Base-by-base conservation (phyloP, 2,888 invertebrate species). In the Idaea straminata region DNA sequence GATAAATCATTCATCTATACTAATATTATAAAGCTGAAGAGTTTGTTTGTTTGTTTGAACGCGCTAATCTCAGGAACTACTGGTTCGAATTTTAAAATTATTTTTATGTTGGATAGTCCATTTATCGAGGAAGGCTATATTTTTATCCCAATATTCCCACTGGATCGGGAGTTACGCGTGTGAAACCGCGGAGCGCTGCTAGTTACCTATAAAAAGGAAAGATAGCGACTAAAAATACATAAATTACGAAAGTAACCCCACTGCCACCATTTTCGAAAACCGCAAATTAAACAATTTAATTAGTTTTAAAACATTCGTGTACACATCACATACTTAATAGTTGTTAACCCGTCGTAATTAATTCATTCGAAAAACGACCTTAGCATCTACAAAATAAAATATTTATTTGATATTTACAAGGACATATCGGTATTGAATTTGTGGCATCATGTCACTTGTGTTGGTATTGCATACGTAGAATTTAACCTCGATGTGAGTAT, bases 211-310 rank as follows among this genome's bases (percentile, higher is more conserved):
- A 25, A 25, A 25, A 25, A 25, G 25, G 25, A 25, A 25, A 25
- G 25, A 25, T 25, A 25, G 25, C 25, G 25, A 25, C 25, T 25
- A 3, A 25, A 25, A 25, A 35, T 35, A 63, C 59, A 62, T 64
- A 65, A 66, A 68, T 69, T 70, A 64, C 69, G 38, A 64, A 65
- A 70, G 65, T 66, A 16, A 34, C 34, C 59, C 58, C 63, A 58
- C 62, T 63, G 57, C 65, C 67, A 25, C 25, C 66, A 66, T 69
- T 69, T 70, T 68, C 67, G 62, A 63, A 58, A 69, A 58, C 72
- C 72, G 65, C 73, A 72, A 71, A 73, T 72, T 72, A 73, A 73
- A 72, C 66, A 71, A 71, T 71, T 72, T 71, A 73, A 73, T 73
- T 73, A 72, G 71, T 71, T 70, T 70, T 69, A 65, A 70, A 74